Evolutionary conservation across 1,140 invertebrate species (phyloP).

Genomic region (Drosophila miranda): DNA sequence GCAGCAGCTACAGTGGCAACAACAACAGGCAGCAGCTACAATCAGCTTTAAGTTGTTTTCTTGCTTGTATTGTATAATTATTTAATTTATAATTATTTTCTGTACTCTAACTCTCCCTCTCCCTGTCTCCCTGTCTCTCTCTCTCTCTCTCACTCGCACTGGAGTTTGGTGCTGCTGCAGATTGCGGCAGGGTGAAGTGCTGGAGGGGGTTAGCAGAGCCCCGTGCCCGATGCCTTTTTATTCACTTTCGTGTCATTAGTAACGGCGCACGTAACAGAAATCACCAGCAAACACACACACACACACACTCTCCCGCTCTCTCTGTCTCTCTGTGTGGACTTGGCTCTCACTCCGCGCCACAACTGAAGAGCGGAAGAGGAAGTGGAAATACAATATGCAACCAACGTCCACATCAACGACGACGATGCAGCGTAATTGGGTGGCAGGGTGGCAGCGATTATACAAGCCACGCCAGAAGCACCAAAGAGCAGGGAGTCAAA

Average conservation of each 20-base stretch:
- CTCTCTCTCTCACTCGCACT: conserved; percentile 19
- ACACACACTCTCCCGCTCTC: conserved; percentile 38
- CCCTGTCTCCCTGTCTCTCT: conserved; percentile 1
- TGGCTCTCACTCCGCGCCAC: conserved; percentile 8
- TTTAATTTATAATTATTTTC: conserved; percentile 77
- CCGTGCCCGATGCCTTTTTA: conserved; percentile 59
- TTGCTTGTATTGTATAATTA: conserved; percentile 78
- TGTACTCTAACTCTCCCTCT: conserved; percentile 23
- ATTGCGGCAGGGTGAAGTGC: conserved; percentile 9
- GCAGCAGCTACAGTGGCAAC: conserved; percentile 41
- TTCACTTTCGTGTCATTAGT: conserved; percentile 79
- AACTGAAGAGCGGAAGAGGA: conserved; percentile 70
- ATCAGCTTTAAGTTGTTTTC: conserved; percentile 72
- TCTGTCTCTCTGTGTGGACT: conserved; percentile 9
- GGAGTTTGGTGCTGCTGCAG: conserved; percentile 16
- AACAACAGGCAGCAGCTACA: conserved; percentile 42
- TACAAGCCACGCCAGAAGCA: conserved; percentile 59
- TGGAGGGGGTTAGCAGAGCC: conserved; percentile 23
- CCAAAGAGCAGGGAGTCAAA: conserved; percentile 38
- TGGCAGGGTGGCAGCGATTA: conserved; percentile 60
- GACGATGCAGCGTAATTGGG: conserved; percentile 72
- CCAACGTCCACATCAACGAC: conserved; percentile 34
- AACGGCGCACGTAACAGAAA: conserved; percentile 72
- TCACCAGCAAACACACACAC: conserved; percentile 7
- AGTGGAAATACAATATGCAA: conserved; percentile 78